Evolutionary conservation across 2,113 vertebrate genomes (phyloP).

Genomic region (Peromyscus maniculatus): DNA sequence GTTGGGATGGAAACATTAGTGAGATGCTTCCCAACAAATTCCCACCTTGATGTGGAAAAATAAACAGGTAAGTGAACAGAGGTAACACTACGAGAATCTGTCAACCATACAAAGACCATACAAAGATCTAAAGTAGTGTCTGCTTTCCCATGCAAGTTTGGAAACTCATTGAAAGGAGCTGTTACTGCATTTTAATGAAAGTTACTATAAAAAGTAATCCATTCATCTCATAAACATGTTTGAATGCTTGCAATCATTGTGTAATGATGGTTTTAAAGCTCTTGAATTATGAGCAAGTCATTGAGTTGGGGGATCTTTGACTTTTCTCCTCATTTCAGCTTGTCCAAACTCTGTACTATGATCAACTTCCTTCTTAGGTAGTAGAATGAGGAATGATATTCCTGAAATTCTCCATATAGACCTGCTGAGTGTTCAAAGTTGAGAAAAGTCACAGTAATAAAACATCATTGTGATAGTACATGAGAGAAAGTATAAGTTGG

Average conservation of each 20-base stretch:
- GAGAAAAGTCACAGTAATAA: constrained; percentile 45
- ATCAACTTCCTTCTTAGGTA: constrained; percentile 41
- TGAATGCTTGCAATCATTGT: constrained; percentile 6
- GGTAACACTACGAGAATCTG: background rate
- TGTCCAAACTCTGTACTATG: background rate
- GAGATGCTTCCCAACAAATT: constrained; percentile 48
- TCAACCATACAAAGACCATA: constrained; percentile 32
- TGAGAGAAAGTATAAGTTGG: constrained; percentile 1
- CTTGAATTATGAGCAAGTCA: constrained; percentile 51
- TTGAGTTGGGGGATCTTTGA: constrained; percentile 12
- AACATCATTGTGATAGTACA: background rate
- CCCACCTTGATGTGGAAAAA: constrained; percentile 38
- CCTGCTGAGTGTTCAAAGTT: constrained; percentile 25
- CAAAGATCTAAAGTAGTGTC: background rate
- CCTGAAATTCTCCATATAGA: constrained; percentile 58
- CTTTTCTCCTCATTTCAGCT: constrained; percentile 52
- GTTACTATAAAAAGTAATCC: constrained; percentile 17
- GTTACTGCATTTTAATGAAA: constrained; percentile 25
- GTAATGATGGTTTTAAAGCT: constrained; percentile 41
- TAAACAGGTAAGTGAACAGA: constrained; percentile 72
- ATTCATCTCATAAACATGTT: constrained; percentile 46
- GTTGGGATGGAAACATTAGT: constrained; percentile 23
- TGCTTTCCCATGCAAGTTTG: constrained; percentile 38
- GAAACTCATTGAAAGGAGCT: background rate
- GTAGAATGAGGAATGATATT: constrained; percentile 46